Base-by-base conservation (phyloP, 92 coral and sea anemone species). In the Muricea muricata region DNA sequence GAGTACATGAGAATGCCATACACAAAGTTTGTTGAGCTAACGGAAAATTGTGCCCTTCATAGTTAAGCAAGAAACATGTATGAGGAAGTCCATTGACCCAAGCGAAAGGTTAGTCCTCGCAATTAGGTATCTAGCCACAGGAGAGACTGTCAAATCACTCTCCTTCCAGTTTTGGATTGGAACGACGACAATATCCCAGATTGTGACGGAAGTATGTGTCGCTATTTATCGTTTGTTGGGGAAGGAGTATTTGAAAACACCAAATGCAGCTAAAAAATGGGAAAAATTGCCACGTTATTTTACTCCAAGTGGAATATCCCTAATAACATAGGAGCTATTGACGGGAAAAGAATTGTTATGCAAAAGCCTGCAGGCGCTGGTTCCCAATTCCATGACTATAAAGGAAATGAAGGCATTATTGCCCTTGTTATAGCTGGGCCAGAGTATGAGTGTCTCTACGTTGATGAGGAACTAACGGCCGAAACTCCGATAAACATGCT, bases 141-240 rank as follows among this genome's bases (percentile, higher is more conserved):
- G 84, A 63, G 79, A 85, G 67, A 85, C 67, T 47, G 77, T 78
- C 40, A 24, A 42, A 55, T 85, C 84, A 31, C 68, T 85, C 10
- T 85, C 84, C 65, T 85, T 85, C 40, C 84, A 76, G 68, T 85
- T 77, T 84, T 80, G 88, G n/a, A 83, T 88, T 24, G 87, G 85
- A 41, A 83, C 55, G 55, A 77, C 78, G 8, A 67, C 80, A 2
- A 80, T 88, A 47, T 54, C 80, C 24, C 35, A 78, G 34, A 88
- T 88, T 45, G 85, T 84, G 31, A 88, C 78, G 84, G 85, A 84
- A 33, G 83, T 84, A 34, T 83, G 81, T 79, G 79, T 11, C 33
- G 84, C 91, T 29, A 75, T 87, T 40, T 7, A 48, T 75, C 35
- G 68, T 26, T 14, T 25, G 50, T 85, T 77, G 15, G 39, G 34